These are phyloP conservation scores for Tachysurus vachellii DNA, from an alignment of 2,113 vertebrate genomes.

Conservation along the genomic window DNA sequence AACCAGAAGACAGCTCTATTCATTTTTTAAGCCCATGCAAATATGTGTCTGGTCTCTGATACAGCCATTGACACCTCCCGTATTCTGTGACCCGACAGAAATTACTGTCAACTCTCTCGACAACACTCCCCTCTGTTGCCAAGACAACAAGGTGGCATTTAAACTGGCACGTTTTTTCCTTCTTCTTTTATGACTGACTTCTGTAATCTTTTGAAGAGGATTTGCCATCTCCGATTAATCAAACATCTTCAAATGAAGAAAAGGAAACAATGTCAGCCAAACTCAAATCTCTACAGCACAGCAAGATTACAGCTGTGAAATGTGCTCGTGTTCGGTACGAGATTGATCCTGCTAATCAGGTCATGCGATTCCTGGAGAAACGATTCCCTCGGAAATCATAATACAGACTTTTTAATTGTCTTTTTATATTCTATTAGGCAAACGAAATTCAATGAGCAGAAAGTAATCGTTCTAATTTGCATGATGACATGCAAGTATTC, in stretches of 20 bases:
- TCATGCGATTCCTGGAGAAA: not conserved
- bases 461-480: constrained; percentile 7
- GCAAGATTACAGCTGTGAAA: not conserved
- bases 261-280: constrained; percentile 59
- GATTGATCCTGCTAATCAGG: not conserved
- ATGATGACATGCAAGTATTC: not conserved
- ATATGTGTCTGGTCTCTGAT: constrained; percentile 47
- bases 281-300: constrained; percentile 23
- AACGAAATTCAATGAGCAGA: not conserved
- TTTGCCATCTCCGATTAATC: constrained; percentile 74
- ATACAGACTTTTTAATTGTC: constrained; percentile 26
- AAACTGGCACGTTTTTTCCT: constrained; percentile 53
- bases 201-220: constrained; percentile 68
- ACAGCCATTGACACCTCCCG: constrained; percentile 69
- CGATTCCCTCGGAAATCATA: not conserved
- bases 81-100: constrained; percentile 79
- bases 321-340: not conserved
- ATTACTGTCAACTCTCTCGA: constrained; percentile 78
- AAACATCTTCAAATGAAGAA: constrained; percentile 76
- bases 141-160: constrained; percentile 75
- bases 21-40: constrained; percentile 45
- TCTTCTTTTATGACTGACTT: constrained; percentile 38
- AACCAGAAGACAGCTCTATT: constrained; percentile 11
- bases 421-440: not conserved
- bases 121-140: constrained; percentile 70